phyloP scores from a whole-genome alignment of 2,888 invertebrate genomes.

The Lithophane ornitopus region DNA sequence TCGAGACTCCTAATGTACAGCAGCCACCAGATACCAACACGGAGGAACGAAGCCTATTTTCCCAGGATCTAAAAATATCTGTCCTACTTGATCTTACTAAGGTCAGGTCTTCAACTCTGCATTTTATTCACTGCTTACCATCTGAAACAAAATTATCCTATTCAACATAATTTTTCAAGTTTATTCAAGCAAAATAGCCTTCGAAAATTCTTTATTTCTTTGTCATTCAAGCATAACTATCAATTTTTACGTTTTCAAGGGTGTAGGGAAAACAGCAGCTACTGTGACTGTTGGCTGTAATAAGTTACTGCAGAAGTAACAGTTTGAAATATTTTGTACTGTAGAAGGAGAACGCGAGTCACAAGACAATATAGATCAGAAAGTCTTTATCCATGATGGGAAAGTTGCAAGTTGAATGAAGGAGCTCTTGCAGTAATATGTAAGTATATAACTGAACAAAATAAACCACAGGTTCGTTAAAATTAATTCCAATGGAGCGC shows the following conservation, averaged over 20 bases:
- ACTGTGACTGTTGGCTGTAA: not conserved
- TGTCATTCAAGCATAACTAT: not conserved
- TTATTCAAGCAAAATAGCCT: not conserved
- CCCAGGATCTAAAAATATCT: constrained; percentile 23
- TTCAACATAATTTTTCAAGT: constrained; percentile 37
- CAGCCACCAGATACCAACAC: not conserved
- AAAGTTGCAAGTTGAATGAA: not conserved
- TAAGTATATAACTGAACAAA: not conserved
- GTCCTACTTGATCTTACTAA: constrained; percentile 41
- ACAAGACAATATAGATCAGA: not conserved
- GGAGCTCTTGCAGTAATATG: not conserved
- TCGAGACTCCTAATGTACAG: not conserved
- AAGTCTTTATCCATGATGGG: not conserved
- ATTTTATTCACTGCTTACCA: constrained; percentile 60
- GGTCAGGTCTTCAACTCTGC: constrained; percentile 52
- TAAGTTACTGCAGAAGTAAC: not conserved
- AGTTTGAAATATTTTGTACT: not conserved
- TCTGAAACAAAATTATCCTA: constrained; percentile 61
- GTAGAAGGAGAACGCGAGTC: not conserved
- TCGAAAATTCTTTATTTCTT: not conserved
- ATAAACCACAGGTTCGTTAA: constrained; percentile 8
- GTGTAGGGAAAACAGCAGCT: not conserved
- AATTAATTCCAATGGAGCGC: constrained; percentile 25
- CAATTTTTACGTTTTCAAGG: no score
- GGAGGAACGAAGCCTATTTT: constrained; percentile 17